Evolutionary conservation across 2,113 vertebrate genomes (phyloP), one percentile per base, ranked within the genome.

Genomic region (Dolichotis patagonum): DNA sequence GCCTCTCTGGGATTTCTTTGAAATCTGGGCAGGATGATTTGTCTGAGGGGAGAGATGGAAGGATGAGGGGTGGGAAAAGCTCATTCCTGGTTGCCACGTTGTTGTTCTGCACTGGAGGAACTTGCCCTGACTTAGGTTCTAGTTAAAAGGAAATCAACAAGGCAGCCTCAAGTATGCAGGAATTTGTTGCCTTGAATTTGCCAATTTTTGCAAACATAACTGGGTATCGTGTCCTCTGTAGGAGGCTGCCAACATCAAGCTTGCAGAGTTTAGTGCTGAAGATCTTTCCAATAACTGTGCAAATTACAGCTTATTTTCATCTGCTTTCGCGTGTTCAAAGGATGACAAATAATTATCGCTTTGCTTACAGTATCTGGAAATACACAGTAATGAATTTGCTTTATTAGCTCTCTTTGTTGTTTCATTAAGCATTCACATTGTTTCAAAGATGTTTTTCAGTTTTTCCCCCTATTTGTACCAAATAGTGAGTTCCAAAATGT

Each of bases 11-110:
- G 96, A 96, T 95, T 97, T 97, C 96, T 98, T 95, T 98, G 98
- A 97, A 97, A 98, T 97, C 92, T 92, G 92, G 97, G 95, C 87
- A 94, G 95, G 85, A 95, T 95, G 96, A 97, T 95, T 97, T 92
- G 94, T 96, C 90, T 94, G 85, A 88, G 95, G 82, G 90, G 89
- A 83, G 91, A 86, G 38, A 49, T 0, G n/a, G 71, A 43, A 52
- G 56, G 83, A 49, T 14, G 67, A 46, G 92, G 89, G 56, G 85
- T 73, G 67, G 92, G 82, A 71, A 86, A 91, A 83, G 81, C 71
- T 96, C 92, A 67, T 96, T 98, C 41, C 60, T 97, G 58, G n/a
- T 93, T 46, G 87, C 93, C 89, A 94, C 94, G 93, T 93, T 96
- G 77, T 35, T 54, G 75, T 86, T 92, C 89, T 75, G n/a, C 63